Percentiles rank a stretch among this genome's conserved stretches.
phyloP scores from a whole-genome alignment of 2,888 invertebrate species.

The Agriopis marginaria region DNA sequence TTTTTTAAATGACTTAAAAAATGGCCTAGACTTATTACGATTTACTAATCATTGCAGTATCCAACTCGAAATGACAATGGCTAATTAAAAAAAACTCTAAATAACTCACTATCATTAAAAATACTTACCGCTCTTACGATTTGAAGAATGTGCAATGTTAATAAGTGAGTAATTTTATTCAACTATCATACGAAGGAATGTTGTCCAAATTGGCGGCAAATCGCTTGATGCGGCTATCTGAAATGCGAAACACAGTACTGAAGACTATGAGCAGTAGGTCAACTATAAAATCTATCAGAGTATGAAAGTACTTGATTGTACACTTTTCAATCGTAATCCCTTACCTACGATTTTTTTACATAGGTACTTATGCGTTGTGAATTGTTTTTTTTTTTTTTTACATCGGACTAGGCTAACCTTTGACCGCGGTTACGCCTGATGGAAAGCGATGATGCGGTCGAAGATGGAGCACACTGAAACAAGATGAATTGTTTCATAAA shows the following conservation, averaged over 20 bases:
- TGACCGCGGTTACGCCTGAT: no score
- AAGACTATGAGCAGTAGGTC: not conserved
- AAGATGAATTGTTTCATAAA: no score
- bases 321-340: no score
- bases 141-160: conserved; percentile 22
- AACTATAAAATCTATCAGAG: not conserved
- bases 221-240: conserved; percentile 17
- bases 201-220: conserved; percentile 31
- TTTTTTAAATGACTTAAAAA: no score
- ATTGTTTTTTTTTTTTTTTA: no score
- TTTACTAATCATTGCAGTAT: not conserved
- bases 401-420: no score
- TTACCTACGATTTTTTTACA: no score
- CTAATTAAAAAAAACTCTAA: conserved; percentile 20
- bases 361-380: not conserved
- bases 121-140: conserved; percentile 8
- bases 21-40: no score
- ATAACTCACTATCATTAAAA: conserved; percentile 7
- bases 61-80: conserved; percentile 9
- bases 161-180: conserved; percentile 19
- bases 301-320: no score
- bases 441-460: no score
- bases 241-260: conserved; percentile 2
- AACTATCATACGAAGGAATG: conserved; percentile 22
- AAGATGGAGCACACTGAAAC: no score